Conservation (phyloP, 2,113 vertebrate genomes). For the Sander vitreus region DNA sequence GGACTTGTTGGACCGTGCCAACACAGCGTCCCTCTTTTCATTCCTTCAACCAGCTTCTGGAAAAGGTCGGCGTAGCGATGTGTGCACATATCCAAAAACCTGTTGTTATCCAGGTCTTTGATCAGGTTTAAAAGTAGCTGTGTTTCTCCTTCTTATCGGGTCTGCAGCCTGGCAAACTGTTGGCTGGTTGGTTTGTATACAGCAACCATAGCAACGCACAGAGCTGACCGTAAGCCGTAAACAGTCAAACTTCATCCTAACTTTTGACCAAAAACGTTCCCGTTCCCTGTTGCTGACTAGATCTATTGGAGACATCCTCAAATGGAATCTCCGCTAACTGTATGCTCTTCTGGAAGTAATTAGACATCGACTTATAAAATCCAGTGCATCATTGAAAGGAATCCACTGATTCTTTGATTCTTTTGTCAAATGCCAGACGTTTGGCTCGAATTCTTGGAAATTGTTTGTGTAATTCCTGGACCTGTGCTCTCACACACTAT, state of each 20-base stretch:
- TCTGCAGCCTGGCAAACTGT: too few species aligned
- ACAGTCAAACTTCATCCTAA: background rate
- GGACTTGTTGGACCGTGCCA: too few species aligned
- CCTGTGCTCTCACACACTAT: background rate
- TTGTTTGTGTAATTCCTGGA: conserved; percentile 5
- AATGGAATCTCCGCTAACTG: background rate
- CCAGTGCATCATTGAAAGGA: background rate
- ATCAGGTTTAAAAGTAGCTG: too few species aligned
- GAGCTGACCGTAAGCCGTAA: too few species aligned
- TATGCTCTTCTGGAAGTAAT: conserved; percentile 15
- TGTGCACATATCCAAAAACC: too few species aligned
- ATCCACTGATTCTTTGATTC: background rate
- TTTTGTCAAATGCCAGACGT: conserved; percentile 3
- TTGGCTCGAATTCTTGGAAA: conserved; percentile 1
- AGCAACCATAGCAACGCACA: too few species aligned
- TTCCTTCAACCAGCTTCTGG: too few species aligned
- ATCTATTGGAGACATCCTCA: background rate
- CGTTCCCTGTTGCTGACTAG: background rate
- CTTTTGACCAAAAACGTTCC: background rate
- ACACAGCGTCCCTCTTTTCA: too few species aligned
- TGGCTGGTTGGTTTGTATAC: too few species aligned
- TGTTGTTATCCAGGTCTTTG: too few species aligned
- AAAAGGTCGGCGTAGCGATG: too few species aligned
- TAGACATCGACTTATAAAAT: background rate
- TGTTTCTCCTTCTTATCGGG: too few species aligned